phyloP scores from a whole-genome alignment of 2,797 vertebrate genomes.

The Lagorchestes hirsutus region DNA sequence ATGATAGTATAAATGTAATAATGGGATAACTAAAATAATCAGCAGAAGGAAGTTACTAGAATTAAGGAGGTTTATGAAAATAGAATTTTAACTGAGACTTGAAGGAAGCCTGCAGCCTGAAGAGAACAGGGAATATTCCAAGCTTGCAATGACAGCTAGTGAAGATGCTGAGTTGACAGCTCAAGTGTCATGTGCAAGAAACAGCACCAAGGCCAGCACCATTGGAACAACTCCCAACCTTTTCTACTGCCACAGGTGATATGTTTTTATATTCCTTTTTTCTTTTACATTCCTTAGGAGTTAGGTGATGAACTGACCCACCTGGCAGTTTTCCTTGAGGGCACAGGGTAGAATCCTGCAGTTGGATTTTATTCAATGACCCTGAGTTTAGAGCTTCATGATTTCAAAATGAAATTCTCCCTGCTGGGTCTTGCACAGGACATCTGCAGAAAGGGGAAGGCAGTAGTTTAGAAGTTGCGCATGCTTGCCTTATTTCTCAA shows the following conservation, averaged over 20 bases:
- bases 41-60: neutral
- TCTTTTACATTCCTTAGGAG: neutral
- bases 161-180: neutral
- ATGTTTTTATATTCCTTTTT: neutral
- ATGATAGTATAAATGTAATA: no score
- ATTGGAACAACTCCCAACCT: neutral
- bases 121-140: neutral
- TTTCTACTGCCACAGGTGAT: neutral
- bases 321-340: neutral
- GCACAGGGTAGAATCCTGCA: neutral
- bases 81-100: neutral
- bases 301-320: neutral
- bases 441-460: neutral
- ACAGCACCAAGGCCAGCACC: neutral
- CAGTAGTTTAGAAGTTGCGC: neutral
- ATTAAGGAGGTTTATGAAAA: neutral
- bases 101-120: neutral
- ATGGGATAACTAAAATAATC: neutral
- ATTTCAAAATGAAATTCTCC: neutral
- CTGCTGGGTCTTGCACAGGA: neutral
- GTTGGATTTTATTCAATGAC: neutral
- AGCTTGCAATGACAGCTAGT: neutral
- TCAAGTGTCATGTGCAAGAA: neutral
- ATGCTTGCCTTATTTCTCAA: neutral
- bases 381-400: neutral